Base-by-base conservation (phyloP, 2,888 invertebrate genomes). In the Tetropium fuscum region DNA sequence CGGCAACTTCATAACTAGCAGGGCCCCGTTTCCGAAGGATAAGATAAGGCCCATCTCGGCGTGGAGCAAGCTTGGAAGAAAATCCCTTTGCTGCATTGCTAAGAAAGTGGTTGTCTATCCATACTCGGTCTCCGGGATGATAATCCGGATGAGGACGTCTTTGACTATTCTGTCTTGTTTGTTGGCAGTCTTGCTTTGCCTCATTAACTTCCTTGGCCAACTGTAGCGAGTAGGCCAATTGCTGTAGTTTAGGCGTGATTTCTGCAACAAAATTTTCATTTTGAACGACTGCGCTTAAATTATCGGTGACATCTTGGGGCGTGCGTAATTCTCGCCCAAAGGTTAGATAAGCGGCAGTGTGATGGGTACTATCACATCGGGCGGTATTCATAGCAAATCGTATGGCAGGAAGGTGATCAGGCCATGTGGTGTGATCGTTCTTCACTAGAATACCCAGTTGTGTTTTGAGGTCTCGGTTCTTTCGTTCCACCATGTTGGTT, bases 331-430 rank as follows among this genome's bases (percentile, higher is more conserved):
- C 56, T 32, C 54, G 19, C 5, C 45, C 63, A 13, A 49, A 60
- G 3, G 45, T 53, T 2, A 79, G 38, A 25, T 68, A 79, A 0
- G 80, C 78, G 2, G 80, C 68, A 0, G 76, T 68, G 13, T 62
- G 68, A 0, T 74, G 73, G 5, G 63, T 66, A 34, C 49, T 47
- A n/a, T 49, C 20, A 41, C 63, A 58, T 6, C 19, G 8, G 7
- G 2, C 69, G 0, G 77, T 74, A 40, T 81, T 82, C 73, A 81
- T 77, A 0, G 80, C 78, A 49, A 81, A 82, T 0, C 80, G 58
- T 2, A 71, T 51, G 8, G 47, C 27, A 1, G 63, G 53, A 2
- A 66, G 47, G 25, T 62, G 55, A 3, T 44, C 53, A 4, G 22
- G 30, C 78, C 78, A 81, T 1, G 13, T 30, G 1, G 20, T 32